A percentile compares a stretch with the other conserved stretches of the same genome.
Conservation (phyloP, 2,113 vertebrate genomes). For the Neomonachus schauinslandi region DNA sequence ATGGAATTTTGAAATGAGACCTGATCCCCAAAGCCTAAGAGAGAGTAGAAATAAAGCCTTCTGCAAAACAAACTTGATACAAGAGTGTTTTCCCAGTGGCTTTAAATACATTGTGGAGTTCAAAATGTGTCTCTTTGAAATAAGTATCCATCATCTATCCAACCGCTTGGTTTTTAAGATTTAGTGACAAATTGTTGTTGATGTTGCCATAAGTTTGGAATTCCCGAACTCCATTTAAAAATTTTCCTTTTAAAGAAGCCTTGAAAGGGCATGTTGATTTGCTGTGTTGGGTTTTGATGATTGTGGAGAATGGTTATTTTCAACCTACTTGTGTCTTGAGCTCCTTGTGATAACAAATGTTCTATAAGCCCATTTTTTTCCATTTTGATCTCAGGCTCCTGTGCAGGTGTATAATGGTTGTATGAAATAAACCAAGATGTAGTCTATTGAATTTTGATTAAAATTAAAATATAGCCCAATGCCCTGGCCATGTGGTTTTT, state of each 20-base stretch:
- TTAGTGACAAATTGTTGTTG: background rate
- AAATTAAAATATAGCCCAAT: conserved; percentile 29
- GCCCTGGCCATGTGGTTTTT: background rate
- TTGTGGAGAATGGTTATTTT: background rate
- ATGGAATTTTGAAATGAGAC: conserved; percentile 40
- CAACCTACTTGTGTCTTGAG: background rate
- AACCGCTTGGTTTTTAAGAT: background rate
- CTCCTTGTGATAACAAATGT: background rate
- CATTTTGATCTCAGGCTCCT: background rate
- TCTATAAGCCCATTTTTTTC: background rate
- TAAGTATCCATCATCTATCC: background rate
- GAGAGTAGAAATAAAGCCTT: background rate
- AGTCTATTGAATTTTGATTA: background rate
- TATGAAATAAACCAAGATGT: background rate
- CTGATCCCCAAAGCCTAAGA: background rate
- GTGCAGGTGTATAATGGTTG: background rate
- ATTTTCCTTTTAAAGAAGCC: background rate
- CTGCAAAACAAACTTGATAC: background rate
- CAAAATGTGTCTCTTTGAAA: conserved; percentile 4
- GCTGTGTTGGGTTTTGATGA: background rate
- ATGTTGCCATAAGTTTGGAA: conserved; percentile 37
- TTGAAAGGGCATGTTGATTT: conserved; percentile 24
- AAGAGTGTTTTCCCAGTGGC: background rate
- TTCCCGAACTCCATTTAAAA: background rate
- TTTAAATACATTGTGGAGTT: background rate